Conservation (phyloP, 2,113 vertebrate genomes). For the Etia nguti region DNA sequence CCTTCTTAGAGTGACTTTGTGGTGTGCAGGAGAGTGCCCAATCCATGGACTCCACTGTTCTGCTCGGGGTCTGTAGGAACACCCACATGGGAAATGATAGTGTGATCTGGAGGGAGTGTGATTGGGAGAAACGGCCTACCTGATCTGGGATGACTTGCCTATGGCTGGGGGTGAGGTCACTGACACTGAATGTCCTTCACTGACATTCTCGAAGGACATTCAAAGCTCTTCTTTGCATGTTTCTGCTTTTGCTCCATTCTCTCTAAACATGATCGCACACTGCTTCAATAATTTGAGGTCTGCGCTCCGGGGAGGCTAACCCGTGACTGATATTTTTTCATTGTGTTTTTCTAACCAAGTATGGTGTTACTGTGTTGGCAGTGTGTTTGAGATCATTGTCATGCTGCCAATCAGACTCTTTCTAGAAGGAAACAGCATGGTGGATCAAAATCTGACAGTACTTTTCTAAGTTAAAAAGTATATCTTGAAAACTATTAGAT, state of each 20-base stretch:
- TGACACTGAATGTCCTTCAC: not conserved
- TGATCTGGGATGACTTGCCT: rapidly evolving
- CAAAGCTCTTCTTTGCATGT: not conserved
- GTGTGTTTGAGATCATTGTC: not conserved
- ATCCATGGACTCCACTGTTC: not conserved
- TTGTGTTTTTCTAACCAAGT: not conserved
- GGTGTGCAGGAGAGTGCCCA: not conserved
- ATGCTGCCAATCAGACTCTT: not conserved
- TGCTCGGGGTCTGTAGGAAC: not conserved
- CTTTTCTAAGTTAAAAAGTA: no score
- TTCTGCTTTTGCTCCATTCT: not conserved
- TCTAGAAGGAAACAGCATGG: not conserved
- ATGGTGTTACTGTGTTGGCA: not conserved
- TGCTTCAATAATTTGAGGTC: not conserved
- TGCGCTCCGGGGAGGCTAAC: not conserved
- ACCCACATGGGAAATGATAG: not conserved
- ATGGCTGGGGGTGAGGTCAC: not conserved
- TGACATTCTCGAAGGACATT: not conserved
- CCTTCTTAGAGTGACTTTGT: not conserved
- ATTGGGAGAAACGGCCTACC: not conserved
- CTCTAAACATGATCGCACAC: not conserved
- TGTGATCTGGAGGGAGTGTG: not conserved
- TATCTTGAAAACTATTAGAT: not conserved
- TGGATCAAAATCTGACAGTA: not conserved
- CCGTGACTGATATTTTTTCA: not conserved